Percentiles rank a stretch among this genome's conserved stretches.
phyloP scores from a whole-genome alignment of 2,113 vertebrate species.

The Suncus etruscus region DNA sequence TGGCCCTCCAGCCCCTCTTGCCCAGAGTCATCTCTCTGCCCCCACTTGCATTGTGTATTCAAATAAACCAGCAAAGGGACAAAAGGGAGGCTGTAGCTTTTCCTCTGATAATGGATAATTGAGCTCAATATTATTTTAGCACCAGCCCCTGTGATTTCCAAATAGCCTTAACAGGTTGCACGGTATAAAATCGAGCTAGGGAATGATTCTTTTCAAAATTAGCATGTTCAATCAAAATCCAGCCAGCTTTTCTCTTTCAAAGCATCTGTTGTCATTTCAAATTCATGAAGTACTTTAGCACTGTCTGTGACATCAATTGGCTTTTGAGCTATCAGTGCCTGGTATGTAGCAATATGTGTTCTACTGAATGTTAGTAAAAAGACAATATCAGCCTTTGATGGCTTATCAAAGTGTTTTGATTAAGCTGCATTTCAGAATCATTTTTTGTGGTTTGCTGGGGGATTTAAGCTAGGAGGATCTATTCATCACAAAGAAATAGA shows the following conservation, averaged over 20 bases:
- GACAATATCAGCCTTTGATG: conserved; percentile 65
- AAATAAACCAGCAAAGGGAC: conserved; percentile 48
- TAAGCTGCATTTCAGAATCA: conserved; percentile 56
- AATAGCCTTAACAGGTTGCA: conserved; percentile 75
- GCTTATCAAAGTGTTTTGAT: conserved; percentile 72
- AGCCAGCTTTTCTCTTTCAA: conserved; percentile 75
- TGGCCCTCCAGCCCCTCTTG: conserved; percentile 4
- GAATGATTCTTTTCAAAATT: conserved; percentile 81
- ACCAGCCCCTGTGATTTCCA: conserved; percentile 71
- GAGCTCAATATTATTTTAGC: conserved; percentile 77
- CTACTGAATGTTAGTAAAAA: conserved; percentile 66
- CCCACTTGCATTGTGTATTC: conserved; percentile 33
- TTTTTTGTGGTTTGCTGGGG: conserved; percentile 25
- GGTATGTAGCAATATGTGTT: conserved; percentile 57
- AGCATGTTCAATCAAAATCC: conserved; percentile 82
- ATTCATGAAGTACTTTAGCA: conserved; percentile 78
- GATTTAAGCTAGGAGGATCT: background rate
- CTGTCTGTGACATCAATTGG: conserved; percentile 72
- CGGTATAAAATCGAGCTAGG: conserved; percentile 60
- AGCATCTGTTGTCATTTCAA: conserved; percentile 80
- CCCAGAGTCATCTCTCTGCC: background rate
- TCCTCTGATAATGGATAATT: conserved; percentile 78
- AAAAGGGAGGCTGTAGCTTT: conserved; percentile 38
- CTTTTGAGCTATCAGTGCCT: conserved; percentile 69
- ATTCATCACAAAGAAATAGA: background rate